phyloP scores from a whole-genome alignment of 2,888 invertebrate species.

The Calameuta filiformis region DNA sequence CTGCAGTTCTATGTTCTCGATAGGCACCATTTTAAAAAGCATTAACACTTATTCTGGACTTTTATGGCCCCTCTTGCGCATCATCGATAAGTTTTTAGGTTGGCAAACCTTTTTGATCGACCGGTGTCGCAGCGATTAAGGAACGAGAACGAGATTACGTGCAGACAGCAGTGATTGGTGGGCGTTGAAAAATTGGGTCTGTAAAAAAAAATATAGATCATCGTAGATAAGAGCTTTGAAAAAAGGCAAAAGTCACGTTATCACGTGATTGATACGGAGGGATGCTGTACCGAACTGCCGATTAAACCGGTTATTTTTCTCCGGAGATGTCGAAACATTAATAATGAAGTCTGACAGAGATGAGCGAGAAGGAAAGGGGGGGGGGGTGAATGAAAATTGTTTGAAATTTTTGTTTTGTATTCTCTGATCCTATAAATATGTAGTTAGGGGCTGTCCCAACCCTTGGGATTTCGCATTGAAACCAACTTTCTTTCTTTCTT shows the following conservation, averaged over 20 bases:
- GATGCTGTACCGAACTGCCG: not conserved
- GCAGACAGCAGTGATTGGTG: too few species aligned
- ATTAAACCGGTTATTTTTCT: not conserved
- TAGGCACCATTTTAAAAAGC: too few species aligned
- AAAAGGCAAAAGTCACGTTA: not conserved
- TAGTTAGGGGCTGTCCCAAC: constrained; percentile 16
- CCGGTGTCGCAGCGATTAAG: too few species aligned
- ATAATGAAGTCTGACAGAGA: constrained; percentile 16
- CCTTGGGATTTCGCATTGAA: constrained; percentile 13
- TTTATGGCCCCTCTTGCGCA: too few species aligned
- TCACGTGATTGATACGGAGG: not conserved
- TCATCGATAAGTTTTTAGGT: too few species aligned
- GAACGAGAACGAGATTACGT: too few species aligned
- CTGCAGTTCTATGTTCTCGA: too few species aligned
- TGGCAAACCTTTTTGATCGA: too few species aligned
- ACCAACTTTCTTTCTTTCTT: constrained; percentile 8
- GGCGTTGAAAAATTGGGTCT: too few species aligned
- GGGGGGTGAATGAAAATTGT: constrained; percentile 12
- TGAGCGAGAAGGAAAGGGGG: not conserved
- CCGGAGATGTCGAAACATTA: constrained; percentile 12
- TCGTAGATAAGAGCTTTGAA: not conserved
- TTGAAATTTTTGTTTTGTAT: constrained; percentile 5
- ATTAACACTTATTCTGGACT: too few species aligned
- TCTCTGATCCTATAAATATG: constrained; percentile 18
- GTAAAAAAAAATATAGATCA: not conserved